Evolutionary conservation across 2,888 invertebrate species (phyloP).

Genomic region (Chaetogeoica ovagalla): DNA sequence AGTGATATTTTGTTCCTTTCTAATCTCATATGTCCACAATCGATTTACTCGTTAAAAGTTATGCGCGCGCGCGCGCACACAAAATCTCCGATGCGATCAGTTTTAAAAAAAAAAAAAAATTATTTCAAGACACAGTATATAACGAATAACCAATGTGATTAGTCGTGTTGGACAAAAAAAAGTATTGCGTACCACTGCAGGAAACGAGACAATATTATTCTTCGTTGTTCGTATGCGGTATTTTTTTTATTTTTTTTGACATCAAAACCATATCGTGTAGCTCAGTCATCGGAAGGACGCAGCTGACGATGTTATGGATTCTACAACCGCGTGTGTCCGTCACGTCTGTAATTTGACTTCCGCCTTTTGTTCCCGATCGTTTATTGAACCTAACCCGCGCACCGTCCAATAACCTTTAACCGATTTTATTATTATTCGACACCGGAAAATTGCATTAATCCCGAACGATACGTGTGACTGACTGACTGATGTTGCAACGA

Average conservation of each 20-base stretch:
- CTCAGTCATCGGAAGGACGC: conserved; percentile 2
- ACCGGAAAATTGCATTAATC: neutral
- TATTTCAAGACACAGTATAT: too few relatives aligned
- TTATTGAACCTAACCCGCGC: conserved; percentile 50
- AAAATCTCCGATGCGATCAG: too few relatives aligned
- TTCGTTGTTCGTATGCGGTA: neutral
- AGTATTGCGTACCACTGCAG: too few relatives aligned
- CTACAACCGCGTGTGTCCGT: conserved; percentile 46
- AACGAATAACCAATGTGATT: too few relatives aligned
- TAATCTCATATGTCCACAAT: too few relatives aligned
- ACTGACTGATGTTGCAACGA: too few relatives aligned
- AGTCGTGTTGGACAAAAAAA: too few relatives aligned
- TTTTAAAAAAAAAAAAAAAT: too few relatives aligned
- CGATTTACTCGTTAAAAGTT: too few relatives aligned
- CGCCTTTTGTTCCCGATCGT: conserved; percentile 47
- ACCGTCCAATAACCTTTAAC: conserved; percentile 40
- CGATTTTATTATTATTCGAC: conserved; percentile 16
- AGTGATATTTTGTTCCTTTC: too few relatives aligned
- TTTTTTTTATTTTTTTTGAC: neutral
- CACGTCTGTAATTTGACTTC: conserved; percentile 43
- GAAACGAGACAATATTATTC: too few relatives aligned
- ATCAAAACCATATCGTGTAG: neutral
- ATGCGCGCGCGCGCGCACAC: too few relatives aligned
- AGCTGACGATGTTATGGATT: conserved; percentile 31
- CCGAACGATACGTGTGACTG: conserved; percentile 9